A percentile compares a stretch with the other conserved stretches of the same genome.
Evolutionary conservation across 2,797 vertebrate genomes (phyloP).

Genomic region (Xerus rutilus): DNA sequence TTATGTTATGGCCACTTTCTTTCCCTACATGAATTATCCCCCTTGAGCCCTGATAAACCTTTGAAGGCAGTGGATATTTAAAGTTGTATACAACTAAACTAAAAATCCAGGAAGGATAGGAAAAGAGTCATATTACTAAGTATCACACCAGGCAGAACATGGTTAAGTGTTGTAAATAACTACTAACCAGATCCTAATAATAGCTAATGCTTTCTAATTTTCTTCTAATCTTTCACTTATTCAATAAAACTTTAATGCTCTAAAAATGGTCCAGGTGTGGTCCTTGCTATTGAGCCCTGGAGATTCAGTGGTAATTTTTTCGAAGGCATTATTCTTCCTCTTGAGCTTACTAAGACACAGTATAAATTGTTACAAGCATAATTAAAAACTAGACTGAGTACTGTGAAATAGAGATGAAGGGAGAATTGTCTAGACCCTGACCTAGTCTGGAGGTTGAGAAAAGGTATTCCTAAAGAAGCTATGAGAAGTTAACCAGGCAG

Average conservation of each 20-base stretch:
- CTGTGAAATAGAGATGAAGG: neutral
- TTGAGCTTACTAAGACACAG: neutral
- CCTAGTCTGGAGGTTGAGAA: slow-evolving; percentile 37
- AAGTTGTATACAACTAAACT: slow-evolving; percentile 21
- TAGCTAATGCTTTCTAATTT: neutral
- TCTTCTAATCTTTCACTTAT: slow-evolving; percentile 51
- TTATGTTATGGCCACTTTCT: neutral
- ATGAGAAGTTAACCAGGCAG: neutral
- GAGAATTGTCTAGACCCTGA: neutral
- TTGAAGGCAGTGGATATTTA: neutral
- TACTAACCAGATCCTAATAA: slow-evolving; percentile 27
- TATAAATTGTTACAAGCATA: neutral
- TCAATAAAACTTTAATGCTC: slow-evolving; percentile 14
- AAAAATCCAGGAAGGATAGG: neutral
- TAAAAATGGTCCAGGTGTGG: neutral
- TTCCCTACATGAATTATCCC: neutral
- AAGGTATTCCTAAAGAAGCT: slow-evolving; percentile 31
- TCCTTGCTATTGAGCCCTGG: slow-evolving; percentile 9
- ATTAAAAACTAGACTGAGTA: neutral
- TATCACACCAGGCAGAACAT: neutral
- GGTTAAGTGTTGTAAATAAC: neutral
- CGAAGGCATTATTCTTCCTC: neutral
- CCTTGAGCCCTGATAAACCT: neutral
- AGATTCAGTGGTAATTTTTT: neutral
- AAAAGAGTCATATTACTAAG: neutral